Conservation (phyloP, 1,140 invertebrate species). For the Zeugodacus cucurbitae region DNA sequence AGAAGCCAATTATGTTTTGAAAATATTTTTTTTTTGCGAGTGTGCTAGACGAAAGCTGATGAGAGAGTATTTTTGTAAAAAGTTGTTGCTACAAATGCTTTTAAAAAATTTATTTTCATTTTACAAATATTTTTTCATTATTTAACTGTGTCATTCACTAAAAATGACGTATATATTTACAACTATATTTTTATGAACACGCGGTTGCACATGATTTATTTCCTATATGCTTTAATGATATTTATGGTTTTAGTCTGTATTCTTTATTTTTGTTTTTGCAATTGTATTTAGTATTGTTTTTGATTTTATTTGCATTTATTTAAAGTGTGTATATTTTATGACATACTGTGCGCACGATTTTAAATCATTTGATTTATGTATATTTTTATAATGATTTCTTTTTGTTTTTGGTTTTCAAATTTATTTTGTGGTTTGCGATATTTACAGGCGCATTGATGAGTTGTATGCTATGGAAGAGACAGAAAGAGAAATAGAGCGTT, state of each 20-base stretch:
- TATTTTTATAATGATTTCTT: background rate
- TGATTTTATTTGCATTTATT: background rate
- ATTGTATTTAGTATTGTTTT: background rate
- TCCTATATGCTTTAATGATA: background rate
- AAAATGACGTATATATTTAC: background rate
- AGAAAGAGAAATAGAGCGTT: background rate
- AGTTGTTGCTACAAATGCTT: background rate
- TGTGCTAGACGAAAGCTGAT: no score
- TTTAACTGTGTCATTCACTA: background rate
- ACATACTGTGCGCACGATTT: background rate
- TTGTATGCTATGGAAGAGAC: slow-evolving; percentile 5
- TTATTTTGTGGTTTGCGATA: background rate
- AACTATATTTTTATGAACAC: slow-evolving; percentile 4
- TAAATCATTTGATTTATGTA: background rate
- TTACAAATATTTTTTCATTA: background rate
- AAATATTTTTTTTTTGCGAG: background rate
- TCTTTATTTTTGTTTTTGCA: background rate
- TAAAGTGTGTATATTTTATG: background rate
- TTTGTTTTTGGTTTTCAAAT: background rate
- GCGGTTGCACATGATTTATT: background rate
- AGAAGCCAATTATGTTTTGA: background rate
- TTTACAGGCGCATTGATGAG: slow-evolving; percentile 27
- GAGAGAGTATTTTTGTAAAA: background rate
- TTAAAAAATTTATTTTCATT: background rate
- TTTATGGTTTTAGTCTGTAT: background rate